Base-by-base conservation (phyloP, 2,888 invertebrate species). In the Ochropleura plecta region DNA sequence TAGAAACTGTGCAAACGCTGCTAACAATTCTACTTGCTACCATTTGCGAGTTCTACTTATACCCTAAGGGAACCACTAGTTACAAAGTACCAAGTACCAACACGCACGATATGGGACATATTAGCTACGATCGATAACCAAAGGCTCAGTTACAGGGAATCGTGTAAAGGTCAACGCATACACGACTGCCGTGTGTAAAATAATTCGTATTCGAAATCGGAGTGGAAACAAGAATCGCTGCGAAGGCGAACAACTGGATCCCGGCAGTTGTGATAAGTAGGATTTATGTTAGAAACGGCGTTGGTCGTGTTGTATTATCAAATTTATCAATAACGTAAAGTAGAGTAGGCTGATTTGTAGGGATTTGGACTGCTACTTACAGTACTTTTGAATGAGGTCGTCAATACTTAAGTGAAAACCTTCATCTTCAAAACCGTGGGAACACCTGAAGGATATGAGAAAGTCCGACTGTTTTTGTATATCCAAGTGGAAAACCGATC, bases 151-250 rank as follows among this genome's bases (percentile, higher is more conserved):
- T 89, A 89, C 91, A 91, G 88, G 92, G 88, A 92, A 91, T 89
- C 88, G 85, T 92, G 92, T 92, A 90, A 90, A 92, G 91, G 91
- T 89, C 90, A 91, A 89, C 88, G 89, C 87, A 91, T 90, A 92
- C 91, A 90, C 88, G 91, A 88, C 90, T 89, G 90, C 90, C 84
- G 90, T 88, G 90, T 91, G 92, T 90, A 90, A 93, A 92, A 93
- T 91, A 92, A 91, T 92, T 92, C 91, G 88, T 86, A 89, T 86
- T 91, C 88, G 87, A 88, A 90, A 90, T 86, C 70, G 79, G 81
- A 85, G 79, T 79, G 80, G 78, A 81, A 80, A 80, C 86, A 59
- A 78, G 80, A 84, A 82, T 82, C 72, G 80, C 75, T 68, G 76
- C 82, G 76, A 79, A 79, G 83, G n/a, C 81, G 77, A 86, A 88